These are phyloP conservation scores for Drosophila quadrilineata DNA, from an alignment of 1,140 invertebrate species.

Conservation along the genomic window DNA sequence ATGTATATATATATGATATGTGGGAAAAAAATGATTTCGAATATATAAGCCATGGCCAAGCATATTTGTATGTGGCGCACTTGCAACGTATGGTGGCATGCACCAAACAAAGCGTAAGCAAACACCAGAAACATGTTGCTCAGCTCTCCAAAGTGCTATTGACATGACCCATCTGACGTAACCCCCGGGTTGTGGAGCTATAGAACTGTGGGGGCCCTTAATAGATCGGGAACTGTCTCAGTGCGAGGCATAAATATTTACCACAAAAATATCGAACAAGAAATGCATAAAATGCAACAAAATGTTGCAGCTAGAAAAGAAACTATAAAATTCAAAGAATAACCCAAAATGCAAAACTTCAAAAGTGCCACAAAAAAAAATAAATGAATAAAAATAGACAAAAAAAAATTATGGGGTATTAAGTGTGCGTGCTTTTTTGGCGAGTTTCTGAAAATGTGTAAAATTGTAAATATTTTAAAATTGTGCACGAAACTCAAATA, in stretches of 20 bases:
- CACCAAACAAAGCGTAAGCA: constrained; percentile 25
- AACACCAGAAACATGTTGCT: constrained; percentile 49
- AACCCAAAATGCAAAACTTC: background rate
- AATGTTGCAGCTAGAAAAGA: too few species aligned
- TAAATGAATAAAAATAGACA: constrained; percentile 1
- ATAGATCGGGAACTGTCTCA: constrained; percentile 7
- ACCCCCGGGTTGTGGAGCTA: too few species aligned
- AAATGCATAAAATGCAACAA: too few species aligned
- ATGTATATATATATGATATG: background rate
- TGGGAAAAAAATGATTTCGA: background rate
- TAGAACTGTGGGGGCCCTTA: constrained; percentile 10
- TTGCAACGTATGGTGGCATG: background rate
- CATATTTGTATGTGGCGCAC: background rate
- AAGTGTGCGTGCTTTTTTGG: constrained; percentile 45
- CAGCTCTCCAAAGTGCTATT: constrained; percentile 65
- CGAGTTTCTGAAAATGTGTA: constrained; percentile 7
- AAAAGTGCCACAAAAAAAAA: constrained; percentile 12
- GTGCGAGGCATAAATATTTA: constrained; percentile 39
- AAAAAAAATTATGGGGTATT: background rate
- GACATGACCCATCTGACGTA: constrained; percentile 57
- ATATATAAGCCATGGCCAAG: background rate
- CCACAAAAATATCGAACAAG: constrained; percentile 37
- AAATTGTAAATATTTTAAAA: background rate
- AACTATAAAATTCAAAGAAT: background rate
- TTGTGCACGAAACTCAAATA: background rate